A percentile compares a stretch with the other conserved stretches of the same genome.
Evolutionary conservation across 2,888 invertebrate species (phyloP).

Genomic region (Lasius fuliginosus): DNA sequence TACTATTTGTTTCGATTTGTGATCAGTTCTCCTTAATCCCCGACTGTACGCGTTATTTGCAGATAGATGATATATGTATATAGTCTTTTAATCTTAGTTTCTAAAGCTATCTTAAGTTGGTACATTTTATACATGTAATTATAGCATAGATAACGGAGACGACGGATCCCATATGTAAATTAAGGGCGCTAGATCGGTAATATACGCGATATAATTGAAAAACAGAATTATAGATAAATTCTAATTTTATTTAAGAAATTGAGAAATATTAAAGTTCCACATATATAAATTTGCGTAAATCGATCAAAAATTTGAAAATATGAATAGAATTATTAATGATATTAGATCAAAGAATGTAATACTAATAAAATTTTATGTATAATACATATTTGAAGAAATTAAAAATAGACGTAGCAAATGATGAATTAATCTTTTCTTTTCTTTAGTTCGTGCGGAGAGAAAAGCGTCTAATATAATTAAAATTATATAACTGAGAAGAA

Average conservation of each 20-base stretch:
- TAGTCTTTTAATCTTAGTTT: slow-evolving; percentile 73
- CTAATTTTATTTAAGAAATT: neutral
- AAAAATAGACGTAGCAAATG: neutral
- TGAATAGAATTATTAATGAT: neutral
- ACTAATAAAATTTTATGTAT: neutral
- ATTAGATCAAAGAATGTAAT: neutral
- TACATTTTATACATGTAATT: slow-evolving; percentile 78
- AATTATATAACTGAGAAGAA: neutral
- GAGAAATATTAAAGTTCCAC: neutral
- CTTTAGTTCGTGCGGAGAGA: neutral
- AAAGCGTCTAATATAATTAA: neutral
- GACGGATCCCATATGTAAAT: slow-evolving; percentile 45
- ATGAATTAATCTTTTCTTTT: neutral
- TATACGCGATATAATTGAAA: neutral
- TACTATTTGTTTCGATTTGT: slow-evolving; percentile 2
- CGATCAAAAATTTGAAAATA: neutral
- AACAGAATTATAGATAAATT: neutral
- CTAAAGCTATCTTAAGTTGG: slow-evolving; percentile 77
- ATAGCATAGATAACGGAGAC: slow-evolving; percentile 68
- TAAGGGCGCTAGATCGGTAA: neutral
- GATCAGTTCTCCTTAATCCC: slow-evolving; percentile 52
- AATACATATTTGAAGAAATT: neutral
- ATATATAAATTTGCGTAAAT: neutral
- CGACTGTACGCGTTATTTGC: slow-evolving; percentile 66
- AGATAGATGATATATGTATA: slow-evolving; percentile 68